Evolutionary conservation across 2,888 invertebrate genomes (phyloP).

Genomic region (Ormyrus rosae): DNA sequence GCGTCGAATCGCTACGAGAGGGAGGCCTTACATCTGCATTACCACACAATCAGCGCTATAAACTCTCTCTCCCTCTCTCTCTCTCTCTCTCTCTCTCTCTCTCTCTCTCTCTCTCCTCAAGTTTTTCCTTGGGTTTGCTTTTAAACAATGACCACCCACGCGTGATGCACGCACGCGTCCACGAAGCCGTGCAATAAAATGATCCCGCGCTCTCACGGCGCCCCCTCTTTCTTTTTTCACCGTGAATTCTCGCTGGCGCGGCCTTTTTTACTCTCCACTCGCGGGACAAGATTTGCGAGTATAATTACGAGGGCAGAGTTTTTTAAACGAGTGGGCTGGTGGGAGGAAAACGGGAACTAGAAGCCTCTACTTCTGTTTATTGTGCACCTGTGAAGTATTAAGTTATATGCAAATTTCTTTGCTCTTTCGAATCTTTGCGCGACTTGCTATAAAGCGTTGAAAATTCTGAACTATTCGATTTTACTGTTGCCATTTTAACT

Average conservation of each 20-base stretch:
- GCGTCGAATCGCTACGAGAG: constrained; percentile 53
- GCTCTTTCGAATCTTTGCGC: background rate
- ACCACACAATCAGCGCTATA: constrained; percentile 63
- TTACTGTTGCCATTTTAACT: too few species aligned
- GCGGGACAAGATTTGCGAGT: constrained; percentile 60
- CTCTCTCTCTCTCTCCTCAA: background rate
- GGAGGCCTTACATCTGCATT: constrained; percentile 57
- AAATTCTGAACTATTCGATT: too few species aligned
- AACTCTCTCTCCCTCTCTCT: constrained; percentile 50
- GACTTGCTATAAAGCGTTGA: too few species aligned
- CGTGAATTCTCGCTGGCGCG: constrained; percentile 35
- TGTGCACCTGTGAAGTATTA: constrained; percentile 1
- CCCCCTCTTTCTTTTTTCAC: background rate
- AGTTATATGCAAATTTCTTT: constrained; percentile 10
- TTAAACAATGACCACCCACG: constrained; percentile 11
- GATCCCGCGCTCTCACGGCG: background rate
- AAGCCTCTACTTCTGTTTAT: background rate
- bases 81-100: constrained; percentile 12
- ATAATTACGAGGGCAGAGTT: constrained; percentile 58
- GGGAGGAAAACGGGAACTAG: background rate
- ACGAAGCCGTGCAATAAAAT: background rate
- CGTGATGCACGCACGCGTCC: constrained; percentile 3
- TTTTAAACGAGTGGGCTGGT: background rate
- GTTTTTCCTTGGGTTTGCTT: background rate
- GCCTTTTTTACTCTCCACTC: constrained; percentile 53